Percentiles rank a stretch among this genome's conserved stretches.
These are phyloP conservation scores for Chrosomus eos DNA, from an alignment of 2,797 vertebrate genomes.

Conservation along the genomic window DNA sequence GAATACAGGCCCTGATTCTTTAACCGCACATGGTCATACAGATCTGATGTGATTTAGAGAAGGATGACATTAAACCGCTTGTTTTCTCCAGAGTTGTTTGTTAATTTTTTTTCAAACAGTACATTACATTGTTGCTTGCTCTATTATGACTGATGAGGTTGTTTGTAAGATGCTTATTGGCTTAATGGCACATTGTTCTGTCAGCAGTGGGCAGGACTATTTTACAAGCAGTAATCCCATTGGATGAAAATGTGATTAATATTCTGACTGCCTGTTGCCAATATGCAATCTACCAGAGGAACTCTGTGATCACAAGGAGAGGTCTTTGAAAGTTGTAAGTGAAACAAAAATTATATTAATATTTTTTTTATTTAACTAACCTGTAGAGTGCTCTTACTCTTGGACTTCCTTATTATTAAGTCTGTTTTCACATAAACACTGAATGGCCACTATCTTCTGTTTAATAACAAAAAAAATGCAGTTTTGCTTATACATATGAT, in stretches of 20 bases:
- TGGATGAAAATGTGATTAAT: neutral
- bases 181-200: neutral
- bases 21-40: too few species aligned
- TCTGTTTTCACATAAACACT: neutral
- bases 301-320: too few species aligned
- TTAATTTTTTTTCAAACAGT: neutral
- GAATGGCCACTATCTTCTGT: neutral
- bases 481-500: neutral
- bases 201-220: neutral
- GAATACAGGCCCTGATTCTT: too few species aligned
- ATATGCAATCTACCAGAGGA: neutral
- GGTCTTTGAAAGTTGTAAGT: neutral
- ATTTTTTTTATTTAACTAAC: neutral
- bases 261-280: neutral
- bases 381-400: neutral
- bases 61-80: neutral
- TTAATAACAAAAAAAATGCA: too few species aligned
- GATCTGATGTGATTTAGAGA: neutral
- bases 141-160: neutral
- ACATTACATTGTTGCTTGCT: neutral
- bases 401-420: neutral
- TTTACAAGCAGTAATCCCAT: neutral
- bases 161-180: too few species aligned
- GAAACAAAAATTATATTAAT: too few species aligned
- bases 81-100: neutral